Evolutionary conservation across 2,113 vertebrate genomes (phyloP).

Genomic region (Nycticryphes semicollaris): DNA sequence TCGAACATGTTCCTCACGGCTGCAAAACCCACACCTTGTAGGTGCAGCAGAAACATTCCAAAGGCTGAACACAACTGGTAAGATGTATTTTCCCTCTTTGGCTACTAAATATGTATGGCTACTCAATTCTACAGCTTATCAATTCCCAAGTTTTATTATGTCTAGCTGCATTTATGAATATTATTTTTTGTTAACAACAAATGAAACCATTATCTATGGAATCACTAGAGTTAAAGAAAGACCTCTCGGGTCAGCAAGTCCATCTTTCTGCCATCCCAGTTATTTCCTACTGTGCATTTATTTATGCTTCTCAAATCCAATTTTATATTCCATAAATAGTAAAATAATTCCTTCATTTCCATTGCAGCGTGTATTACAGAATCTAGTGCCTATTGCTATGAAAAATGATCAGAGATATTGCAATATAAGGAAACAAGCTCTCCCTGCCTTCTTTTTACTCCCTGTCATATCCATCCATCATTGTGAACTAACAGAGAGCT

Average conservation of each 20-base stretch:
- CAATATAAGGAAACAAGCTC: not conserved
- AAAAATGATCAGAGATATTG: not conserved
- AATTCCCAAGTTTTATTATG: not conserved
- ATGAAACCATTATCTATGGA: slow-evolving; percentile 28
- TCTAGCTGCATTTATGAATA: not conserved
- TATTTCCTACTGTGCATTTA: slow-evolving; percentile 32
- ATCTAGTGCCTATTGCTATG: not conserved
- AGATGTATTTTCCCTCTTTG: slow-evolving; percentile 7
- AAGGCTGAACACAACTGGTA: not conserved
- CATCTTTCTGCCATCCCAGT: not conserved
- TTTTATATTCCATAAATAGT: slow-evolving; percentile 24
- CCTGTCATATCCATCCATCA: not conserved
- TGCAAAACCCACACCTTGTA: not conserved
- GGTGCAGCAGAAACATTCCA: not conserved
- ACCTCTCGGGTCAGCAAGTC: not conserved
- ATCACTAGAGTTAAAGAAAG: not conserved
- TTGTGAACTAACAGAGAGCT: not conserved
- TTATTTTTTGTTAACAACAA: slow-evolving; percentile 7
- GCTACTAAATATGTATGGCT: slow-evolving; percentile 27
- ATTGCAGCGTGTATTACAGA: not conserved
- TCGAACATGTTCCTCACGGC: not conserved
- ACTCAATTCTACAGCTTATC: not conserved
- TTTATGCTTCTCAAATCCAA: slow-evolving; percentile 14
- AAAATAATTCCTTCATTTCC: slow-evolving; percentile 11
- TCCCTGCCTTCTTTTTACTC: not conserved